Percentiles rank a stretch among this genome's conserved stretches.
Conservation (phyloP, 2,797 vertebrate species). For the Tapera naevia region DNA sequence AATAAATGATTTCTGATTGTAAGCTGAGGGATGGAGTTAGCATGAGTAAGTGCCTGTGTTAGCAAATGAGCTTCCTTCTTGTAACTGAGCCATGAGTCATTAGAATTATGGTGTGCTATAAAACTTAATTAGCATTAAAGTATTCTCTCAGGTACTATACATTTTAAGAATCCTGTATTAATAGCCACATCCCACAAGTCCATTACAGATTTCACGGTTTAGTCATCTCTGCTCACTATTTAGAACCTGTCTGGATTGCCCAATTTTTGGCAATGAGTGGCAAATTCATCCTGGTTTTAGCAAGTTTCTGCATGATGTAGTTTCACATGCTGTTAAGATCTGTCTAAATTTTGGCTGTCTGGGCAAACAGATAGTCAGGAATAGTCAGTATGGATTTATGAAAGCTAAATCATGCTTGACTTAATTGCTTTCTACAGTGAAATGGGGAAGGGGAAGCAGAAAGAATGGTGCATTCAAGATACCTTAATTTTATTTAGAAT, state of each 20-base stretch:
- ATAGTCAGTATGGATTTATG: neutral
- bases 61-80: conserved; percentile 11
- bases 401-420: conserved; percentile 17
- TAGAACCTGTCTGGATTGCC: neutral
- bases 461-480: neutral
- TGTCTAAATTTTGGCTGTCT: conserved; percentile 24
- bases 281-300: neutral
- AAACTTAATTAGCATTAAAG: conserved; percentile 48
- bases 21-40: neutral
- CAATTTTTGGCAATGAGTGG: neutral
- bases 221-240: conserved; percentile 4
- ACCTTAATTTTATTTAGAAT: conserved; percentile 24
- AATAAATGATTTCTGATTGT: neutral
- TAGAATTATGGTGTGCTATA: conserved; percentile 34
- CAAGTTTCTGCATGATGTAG: conserved; percentile 19
- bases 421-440: neutral
- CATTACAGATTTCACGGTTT: conserved; percentile 22
- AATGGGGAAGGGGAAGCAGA: conserved; percentile 8
- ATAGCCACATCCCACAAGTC: conserved; percentile 16
- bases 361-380: neutral
- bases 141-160: conserved; percentile 45
- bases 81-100: conserved; percentile 37
- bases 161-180: conserved; percentile 47
- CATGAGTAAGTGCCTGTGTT: neutral
- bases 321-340: neutral